Conservation (phyloP, 2,797 vertebrate genomes). For the Acanthis flammea region DNA sequence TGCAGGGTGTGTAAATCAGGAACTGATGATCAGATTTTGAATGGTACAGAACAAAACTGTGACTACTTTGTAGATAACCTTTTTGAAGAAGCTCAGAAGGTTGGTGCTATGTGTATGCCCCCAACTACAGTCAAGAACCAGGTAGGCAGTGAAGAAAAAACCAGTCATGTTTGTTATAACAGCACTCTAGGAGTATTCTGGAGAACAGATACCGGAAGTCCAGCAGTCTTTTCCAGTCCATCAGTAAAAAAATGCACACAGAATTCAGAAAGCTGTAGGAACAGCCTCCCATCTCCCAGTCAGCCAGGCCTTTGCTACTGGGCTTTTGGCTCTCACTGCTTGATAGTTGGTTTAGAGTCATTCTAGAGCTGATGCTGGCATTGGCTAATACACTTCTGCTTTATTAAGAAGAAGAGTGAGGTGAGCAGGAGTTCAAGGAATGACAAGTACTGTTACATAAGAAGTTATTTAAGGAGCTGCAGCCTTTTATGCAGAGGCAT, state of each 20-base stretch:
- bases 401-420: not conserved
- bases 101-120: slow-evolving; percentile 65
- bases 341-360: not conserved
- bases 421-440: not conserved
- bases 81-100: slow-evolving; percentile 78
- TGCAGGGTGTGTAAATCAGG: slow-evolving; percentile 71
- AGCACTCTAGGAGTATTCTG: not conserved
- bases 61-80: slow-evolving; percentile 76
- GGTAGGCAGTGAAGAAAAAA: slow-evolving; percentile 43
- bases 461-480: not conserved
- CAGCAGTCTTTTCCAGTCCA: not conserved
- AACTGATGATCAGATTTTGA: slow-evolving; percentile 26
- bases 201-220: not conserved
- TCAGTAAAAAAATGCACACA: not conserved
- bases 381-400: not conserved
- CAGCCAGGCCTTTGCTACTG: not conserved
- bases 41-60: slow-evolving; percentile 49
- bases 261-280: not conserved
- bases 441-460: not conserved
- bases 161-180: not conserved
- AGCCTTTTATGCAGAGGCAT: not conserved
- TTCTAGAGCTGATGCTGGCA: not conserved
- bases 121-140: slow-evolving; percentile 68
- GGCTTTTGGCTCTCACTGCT: not conserved
- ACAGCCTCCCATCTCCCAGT: not conserved